phyloP scores from a whole-genome alignment of 2,113 vertebrate species.

The Vidua macroura region DNA sequence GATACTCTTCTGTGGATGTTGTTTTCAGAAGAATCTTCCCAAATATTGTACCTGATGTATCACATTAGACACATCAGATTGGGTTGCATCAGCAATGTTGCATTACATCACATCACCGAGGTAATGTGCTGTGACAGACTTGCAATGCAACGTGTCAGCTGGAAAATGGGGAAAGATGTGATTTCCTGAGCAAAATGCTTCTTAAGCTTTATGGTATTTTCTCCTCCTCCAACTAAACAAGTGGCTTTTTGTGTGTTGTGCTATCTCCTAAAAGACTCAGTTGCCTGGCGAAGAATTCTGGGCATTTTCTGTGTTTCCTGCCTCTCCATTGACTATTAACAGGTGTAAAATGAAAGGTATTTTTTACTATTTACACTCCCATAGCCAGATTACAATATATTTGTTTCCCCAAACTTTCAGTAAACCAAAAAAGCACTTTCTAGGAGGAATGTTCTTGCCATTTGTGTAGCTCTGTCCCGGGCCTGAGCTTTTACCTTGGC shows the following conservation, averaged over 20 bases:
- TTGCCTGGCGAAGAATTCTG: background rate
- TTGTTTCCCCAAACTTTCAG: background rate
- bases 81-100: slow-evolving; percentile 55
- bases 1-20: background rate
- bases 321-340: background rate
- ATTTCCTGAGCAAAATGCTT: slow-evolving; percentile 56
- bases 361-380: background rate
- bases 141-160: slow-evolving; percentile 48
- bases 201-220: slow-evolving; percentile 2
- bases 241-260: background rate
- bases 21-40: slow-evolving; percentile 3
- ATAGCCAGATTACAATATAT: background rate
- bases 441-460: background rate
- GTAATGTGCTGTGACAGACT: slow-evolving; percentile 61
- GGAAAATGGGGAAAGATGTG: slow-evolving; percentile 60
- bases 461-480: background rate
- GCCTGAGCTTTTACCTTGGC: background rate
- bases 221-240: background rate
- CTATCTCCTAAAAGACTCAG: background rate
- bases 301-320: background rate
- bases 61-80: slow-evolving; percentile 53
- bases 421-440: background rate
- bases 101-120: slow-evolving; percentile 8
- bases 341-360: background rate
- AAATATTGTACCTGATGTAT: slow-evolving; percentile 52